A percentile compares a stretch with the other conserved stretches of the same genome.
phyloP scores from a whole-genome alignment of 1,140 invertebrate species.

The Alviniconcha marisindica region DNA sequence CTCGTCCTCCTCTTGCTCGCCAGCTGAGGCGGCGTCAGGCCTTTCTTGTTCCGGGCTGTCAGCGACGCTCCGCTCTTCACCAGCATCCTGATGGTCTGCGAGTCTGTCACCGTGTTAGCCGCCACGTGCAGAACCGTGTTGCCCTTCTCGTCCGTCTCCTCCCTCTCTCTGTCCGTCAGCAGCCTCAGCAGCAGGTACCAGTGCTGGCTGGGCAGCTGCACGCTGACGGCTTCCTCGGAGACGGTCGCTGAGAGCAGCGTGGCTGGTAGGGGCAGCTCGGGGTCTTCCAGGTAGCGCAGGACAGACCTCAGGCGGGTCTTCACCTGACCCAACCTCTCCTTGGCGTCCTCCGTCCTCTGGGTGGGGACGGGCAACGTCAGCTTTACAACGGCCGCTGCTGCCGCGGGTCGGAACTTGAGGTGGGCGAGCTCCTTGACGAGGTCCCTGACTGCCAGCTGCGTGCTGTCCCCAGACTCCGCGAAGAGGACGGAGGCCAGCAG shows the following conservation, averaged over 20 bases:
- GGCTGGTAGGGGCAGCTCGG: background rate
- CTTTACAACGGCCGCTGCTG: background rate
- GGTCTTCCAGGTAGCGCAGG: background rate
- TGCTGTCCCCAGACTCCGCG: background rate
- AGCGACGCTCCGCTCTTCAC: background rate
- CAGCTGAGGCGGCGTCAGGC: background rate
- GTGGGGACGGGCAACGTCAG: background rate
- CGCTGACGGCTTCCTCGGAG: background rate
- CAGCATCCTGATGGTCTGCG: background rate
- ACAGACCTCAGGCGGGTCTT: background rate
- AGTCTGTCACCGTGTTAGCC: background rate
- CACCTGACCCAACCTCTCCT: background rate
- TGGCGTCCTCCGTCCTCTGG: background rate
- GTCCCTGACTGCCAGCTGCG: too few species aligned
- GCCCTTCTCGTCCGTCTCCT: background rate
- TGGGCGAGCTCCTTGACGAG: background rate
- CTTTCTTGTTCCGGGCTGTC: slow-evolving; percentile 3
- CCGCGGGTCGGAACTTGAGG: background rate
- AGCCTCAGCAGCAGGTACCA: slow-evolving; percentile 11
- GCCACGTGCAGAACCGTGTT: slow-evolving; percentile 25
- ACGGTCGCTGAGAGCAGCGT: background rate
- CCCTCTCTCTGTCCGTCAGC: slow-evolving; percentile 14
- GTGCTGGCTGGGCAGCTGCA: background rate
- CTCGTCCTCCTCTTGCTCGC: background rate
- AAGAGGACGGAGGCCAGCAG: background rate